Evolutionary conservation across 2,888 invertebrate species (phyloP), one percentile per base, ranked within the genome.

Genomic region (Eupeodes luniger): DNA sequence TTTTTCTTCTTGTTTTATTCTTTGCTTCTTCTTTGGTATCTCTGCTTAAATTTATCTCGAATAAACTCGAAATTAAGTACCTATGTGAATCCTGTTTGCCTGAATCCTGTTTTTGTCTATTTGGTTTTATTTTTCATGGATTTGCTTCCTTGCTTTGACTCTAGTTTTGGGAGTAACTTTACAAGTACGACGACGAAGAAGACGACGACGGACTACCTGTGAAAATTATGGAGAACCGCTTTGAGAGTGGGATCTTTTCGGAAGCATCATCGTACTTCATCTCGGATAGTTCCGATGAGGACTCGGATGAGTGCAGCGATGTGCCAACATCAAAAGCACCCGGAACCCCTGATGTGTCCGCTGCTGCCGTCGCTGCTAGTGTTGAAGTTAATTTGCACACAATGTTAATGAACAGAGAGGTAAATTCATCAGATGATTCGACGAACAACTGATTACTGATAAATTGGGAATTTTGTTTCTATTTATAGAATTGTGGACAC

Each of bases 401-500:
- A 69, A 92, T 91, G 89, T 89, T 93, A 40, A 89, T 90, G 77
- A 92, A 92, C 85, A 90, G 93, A 90, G 93, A 93, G 90, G 93
- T 93, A 78, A 75, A 11, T 12, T 27, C 27, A 59, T 55, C 27
- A 16, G 10, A 49, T 27, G 27, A 47, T 27, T 34, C n/a, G 10
- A 11, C 16, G 10, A 4, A 5, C 14, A 16, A 44, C 11, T 3
- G 5, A 27, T 59, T 34, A 14, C 55, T n/a, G 11, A 44, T 11
- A 16, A 7, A 53, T 53, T 14, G 36, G 47, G 40, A 59, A n/a
- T 7, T 10, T 5, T n/a, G 49, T 53, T 64, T 76, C 19, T 77
- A 93, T 78, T 93, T 93, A 34, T 89, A 95, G 95, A 93, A 94
- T 81, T 94, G 93, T 89, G 95, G 95, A 53, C 93, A 93, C 89